Conservation (phyloP, 1,140 invertebrate species). For the Zaprionus capensis region DNA sequence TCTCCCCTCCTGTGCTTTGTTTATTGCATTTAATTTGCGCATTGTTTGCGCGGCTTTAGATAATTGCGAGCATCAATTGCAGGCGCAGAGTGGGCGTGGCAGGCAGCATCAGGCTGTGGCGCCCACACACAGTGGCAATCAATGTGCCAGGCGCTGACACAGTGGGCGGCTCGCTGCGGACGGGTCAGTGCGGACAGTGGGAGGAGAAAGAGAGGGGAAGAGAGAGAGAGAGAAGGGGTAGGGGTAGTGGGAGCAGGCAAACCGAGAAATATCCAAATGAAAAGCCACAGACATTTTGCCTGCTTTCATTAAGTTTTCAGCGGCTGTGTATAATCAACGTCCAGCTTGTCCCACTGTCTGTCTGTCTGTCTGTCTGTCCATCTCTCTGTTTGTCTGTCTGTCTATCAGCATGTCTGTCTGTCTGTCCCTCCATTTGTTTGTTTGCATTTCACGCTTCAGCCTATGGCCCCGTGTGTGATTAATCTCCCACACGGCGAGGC, state of each 20-base stretch:
- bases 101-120: slow-evolving; percentile 24
- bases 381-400: slow-evolving; percentile 8
- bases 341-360: slow-evolving; percentile 34
- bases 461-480: slow-evolving; percentile 64
- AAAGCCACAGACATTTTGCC: slow-evolving; percentile 63
- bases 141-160: slow-evolving; percentile 66
- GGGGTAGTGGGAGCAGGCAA: neutral
- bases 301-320: slow-evolving; percentile 78
- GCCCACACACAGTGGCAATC: slow-evolving; percentile 66
- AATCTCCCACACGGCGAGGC: slow-evolving; percentile 60
- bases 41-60: slow-evolving; percentile 76
- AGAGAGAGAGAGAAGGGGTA: neutral
- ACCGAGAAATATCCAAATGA: slow-evolving; percentile 21
- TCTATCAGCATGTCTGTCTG: slow-evolving; percentile 12
- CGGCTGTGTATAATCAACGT: slow-evolving; percentile 73
- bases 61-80: slow-evolving; percentile 79
- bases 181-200: slow-evolving; percentile 36
- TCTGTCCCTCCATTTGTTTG: slow-evolving; percentile 49
- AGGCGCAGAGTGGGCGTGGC: slow-evolving; percentile 15
- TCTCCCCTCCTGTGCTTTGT: slow-evolving; percentile 42
- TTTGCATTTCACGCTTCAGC: slow-evolving; percentile 74
- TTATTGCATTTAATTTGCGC: slow-evolving; percentile 80
- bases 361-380: neutral
- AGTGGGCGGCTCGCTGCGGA: slow-evolving; percentile 40
- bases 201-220: slow-evolving; percentile 2